Conservation (phyloP, 1,140 invertebrate species). For the Platorchestia sp. region DNA sequence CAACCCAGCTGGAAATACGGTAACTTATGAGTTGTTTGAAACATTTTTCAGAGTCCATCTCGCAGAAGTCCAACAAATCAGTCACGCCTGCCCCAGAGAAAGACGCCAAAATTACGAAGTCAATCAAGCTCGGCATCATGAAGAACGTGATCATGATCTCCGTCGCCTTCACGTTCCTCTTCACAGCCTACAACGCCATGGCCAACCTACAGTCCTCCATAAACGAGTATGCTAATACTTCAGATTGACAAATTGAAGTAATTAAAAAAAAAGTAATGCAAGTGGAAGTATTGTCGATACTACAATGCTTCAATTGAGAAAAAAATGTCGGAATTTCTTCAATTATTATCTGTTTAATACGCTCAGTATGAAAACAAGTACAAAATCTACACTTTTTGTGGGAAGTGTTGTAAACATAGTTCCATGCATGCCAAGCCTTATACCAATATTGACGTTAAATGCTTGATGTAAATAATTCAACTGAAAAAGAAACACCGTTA, state of each 20-base stretch:
- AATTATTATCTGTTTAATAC: no score
- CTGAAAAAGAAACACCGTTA: no score
- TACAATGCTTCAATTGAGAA: no score
- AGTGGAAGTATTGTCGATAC: no score
- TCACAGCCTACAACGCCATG: slow-evolving; percentile 92
- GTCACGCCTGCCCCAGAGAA: neutral
- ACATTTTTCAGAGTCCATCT: neutral
- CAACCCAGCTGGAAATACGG: neutral
- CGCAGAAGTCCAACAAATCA: neutral
- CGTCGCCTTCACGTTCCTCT: slow-evolving; percentile 91
- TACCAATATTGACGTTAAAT: no score
- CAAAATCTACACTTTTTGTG: no score
- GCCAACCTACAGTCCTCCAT: slow-evolving; percentile 80
- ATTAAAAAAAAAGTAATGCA: no score
- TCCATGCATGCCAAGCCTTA: no score
- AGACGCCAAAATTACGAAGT: neutral
- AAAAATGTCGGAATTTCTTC: no score
- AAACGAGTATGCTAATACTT: slow-evolving; percentile 51
- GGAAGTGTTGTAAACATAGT: no score
- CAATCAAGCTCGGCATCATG: slow-evolving; percentile 75
- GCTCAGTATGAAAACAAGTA: no score
- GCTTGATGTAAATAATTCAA: no score
- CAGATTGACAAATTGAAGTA: neutral
- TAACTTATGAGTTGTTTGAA: neutral
- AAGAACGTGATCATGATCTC: slow-evolving; percentile 90